A percentile compares a stretch with the other conserved stretches of the same genome.
Conservation (phyloP, 2,888 invertebrate species). For the Sympetrum striolatum region DNA sequence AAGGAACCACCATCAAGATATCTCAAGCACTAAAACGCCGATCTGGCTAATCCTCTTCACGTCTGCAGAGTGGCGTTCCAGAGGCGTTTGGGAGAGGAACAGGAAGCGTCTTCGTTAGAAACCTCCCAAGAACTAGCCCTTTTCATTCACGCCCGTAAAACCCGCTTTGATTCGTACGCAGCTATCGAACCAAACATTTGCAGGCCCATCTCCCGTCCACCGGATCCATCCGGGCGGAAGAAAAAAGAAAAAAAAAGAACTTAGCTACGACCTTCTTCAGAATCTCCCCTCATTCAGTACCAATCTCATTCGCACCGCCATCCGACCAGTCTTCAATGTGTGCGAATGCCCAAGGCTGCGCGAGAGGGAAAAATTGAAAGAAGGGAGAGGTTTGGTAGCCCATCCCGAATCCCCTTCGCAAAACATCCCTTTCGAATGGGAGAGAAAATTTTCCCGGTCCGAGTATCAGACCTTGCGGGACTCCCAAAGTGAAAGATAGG, state of each 20-base stretch:
- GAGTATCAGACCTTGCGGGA: constrained; percentile 21
- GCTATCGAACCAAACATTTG: background rate
- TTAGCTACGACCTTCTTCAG: background rate
- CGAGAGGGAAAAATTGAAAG: background rate
- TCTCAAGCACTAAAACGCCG: background rate
- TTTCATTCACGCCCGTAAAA: background rate
- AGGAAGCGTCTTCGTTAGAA: background rate
- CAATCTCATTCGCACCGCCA: constrained; percentile 22
- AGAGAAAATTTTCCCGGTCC: constrained; percentile 24
- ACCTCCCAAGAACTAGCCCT: background rate
- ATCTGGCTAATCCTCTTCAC: background rate
- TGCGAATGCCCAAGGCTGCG: background rate
- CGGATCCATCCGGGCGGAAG: background rate
- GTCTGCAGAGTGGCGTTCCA: background rate
- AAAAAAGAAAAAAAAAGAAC: background rate
- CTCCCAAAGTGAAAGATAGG: constrained; percentile 40
- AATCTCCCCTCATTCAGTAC: background rate
- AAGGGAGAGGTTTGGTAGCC: background rate
- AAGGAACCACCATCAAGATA: no score
- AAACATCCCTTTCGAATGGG: background rate
- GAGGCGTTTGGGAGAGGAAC: background rate
- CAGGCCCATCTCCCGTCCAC: background rate
- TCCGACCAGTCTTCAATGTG: constrained; percentile 5
- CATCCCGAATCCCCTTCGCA: background rate
- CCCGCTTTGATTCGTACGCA: background rate